Evolutionary conservation across 2,888 invertebrate genomes (phyloP).

Genomic region (Drosophila subsilvestris): DNA sequence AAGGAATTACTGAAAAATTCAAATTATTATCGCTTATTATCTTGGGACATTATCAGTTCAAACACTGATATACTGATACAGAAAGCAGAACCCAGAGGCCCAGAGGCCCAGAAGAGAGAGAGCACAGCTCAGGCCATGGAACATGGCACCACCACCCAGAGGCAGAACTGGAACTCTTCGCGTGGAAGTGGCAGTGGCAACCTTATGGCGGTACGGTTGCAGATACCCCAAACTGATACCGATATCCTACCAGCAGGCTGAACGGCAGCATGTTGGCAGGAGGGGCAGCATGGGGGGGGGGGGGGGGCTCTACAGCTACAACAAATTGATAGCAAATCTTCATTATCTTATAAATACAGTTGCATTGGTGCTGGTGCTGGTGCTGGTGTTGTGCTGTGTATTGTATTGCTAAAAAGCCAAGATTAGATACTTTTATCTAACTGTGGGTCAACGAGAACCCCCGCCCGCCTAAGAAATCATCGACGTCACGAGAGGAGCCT

Average conservation of each 20-base stretch:
- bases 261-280: conserved; percentile 9
- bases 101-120: conserved; percentile 6
- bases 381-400: conserved; percentile 16
- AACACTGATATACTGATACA: conserved; percentile 83
- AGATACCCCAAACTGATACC: conserved; percentile 76
- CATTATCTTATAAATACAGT: conserved; percentile 81
- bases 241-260: conserved; percentile 71
- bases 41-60: conserved; percentile 84
- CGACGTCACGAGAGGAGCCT: conserved; percentile 57
- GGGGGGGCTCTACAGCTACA: conserved; percentile 17
- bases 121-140: background rate
- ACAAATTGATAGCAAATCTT: conserved; percentile 83
- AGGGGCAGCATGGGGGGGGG: background rate
- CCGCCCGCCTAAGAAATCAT: conserved; percentile 63
- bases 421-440: conserved; percentile 84
- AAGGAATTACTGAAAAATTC: conserved; percentile 83
- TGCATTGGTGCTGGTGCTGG: conserved; percentile 48
- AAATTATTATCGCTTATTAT: conserved; percentile 84
- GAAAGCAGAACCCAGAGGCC: conserved; percentile 42
- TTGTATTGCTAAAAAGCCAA: conserved; percentile 78
- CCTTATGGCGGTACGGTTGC: conserved; percentile 29
- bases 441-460: conserved; percentile 69
- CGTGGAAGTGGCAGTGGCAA: conserved; percentile 2
- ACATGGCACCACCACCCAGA: conserved; percentile 1
- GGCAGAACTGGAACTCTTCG: conserved; percentile 3